Evolutionary conservation across 2,797 vertebrate species (phyloP).

Genomic region (Gymnothorax reevesii): DNA sequence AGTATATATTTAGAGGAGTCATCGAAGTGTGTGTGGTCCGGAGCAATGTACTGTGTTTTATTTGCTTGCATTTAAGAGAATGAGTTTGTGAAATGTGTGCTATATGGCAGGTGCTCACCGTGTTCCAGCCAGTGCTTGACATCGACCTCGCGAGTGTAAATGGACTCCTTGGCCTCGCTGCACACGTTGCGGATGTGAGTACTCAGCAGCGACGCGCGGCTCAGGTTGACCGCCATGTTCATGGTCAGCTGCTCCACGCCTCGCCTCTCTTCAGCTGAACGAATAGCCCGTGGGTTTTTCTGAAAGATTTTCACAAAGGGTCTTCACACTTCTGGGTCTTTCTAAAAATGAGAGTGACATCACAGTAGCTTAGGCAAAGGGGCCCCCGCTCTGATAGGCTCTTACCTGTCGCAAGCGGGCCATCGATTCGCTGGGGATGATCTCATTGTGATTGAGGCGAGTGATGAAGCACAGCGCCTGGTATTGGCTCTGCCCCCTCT

Average conservation of each 20-base stretch:
- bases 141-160: slow-evolving; percentile 88
- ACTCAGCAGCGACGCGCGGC: slow-evolving; percentile 84
- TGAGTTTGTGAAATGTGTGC: background rate
- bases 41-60: slow-evolving; percentile 35
- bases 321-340: background rate
- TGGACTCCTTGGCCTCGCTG: slow-evolving; percentile 84
- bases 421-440: slow-evolving; percentile 98
- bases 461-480: slow-evolving; percentile 94
- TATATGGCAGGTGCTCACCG: slow-evolving; percentile 66
- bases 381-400: background rate
- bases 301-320: slow-evolving; percentile 49
- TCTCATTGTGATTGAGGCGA: slow-evolving; percentile 87
- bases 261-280: slow-evolving; percentile 86
- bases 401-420: slow-evolving; percentile 92
- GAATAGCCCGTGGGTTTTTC: slow-evolving; percentile 91
- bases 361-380: background rate
- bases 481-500: slow-evolving; percentile 95
- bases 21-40: background rate
- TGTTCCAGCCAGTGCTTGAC: slow-evolving; percentile 89
- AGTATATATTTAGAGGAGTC: slow-evolving; percentile 30
- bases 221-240: slow-evolving; percentile 88
- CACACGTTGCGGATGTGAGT: slow-evolving; percentile 89
- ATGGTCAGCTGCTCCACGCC: slow-evolving; percentile 84
- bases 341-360: background rate
- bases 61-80: too few species aligned